Evolutionary conservation across 2,797 vertebrate species (phyloP).

Genomic region (Lophotriccus pileatus): DNA sequence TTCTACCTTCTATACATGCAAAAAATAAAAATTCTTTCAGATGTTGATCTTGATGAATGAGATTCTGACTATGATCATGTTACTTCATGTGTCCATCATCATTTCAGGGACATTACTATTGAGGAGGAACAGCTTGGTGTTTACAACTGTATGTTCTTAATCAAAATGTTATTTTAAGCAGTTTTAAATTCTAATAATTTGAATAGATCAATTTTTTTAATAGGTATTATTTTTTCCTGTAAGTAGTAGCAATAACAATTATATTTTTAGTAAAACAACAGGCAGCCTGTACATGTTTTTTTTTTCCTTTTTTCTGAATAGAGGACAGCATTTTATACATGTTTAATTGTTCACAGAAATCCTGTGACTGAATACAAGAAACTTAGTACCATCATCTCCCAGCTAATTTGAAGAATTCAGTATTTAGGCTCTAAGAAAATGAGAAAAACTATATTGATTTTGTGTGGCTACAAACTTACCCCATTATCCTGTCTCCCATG

Average conservation of each 20-base stretch:
- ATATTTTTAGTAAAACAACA: background rate
- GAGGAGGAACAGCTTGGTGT: background rate
- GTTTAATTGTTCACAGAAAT: background rate
- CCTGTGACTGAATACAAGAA: background rate
- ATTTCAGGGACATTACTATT: background rate
- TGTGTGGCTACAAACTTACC: background rate
- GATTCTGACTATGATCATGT: background rate
- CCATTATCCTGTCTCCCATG: background rate
- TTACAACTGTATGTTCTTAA: constrained; percentile 21
- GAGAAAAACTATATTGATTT: background rate
- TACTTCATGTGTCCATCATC: background rate
- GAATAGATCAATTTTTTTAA: background rate
- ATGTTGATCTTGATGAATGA: background rate
- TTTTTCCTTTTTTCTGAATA: background rate
- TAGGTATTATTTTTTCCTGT: background rate
- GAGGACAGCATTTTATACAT: no score
- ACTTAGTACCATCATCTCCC: background rate
- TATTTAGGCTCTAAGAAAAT: background rate
- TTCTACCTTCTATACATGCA: background rate
- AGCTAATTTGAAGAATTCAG: background rate
- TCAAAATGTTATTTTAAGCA: constrained; percentile 42
- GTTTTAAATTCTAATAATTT: constrained; percentile 28
- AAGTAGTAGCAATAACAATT: background rate
- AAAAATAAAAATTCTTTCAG: background rate
- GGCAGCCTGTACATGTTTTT: background rate